A percentile compares a stretch with the other conserved stretches of the same genome.
phyloP scores from a whole-genome alignment of 2,888 invertebrate genomes.

The Trichogramma dendrolimi region DNA sequence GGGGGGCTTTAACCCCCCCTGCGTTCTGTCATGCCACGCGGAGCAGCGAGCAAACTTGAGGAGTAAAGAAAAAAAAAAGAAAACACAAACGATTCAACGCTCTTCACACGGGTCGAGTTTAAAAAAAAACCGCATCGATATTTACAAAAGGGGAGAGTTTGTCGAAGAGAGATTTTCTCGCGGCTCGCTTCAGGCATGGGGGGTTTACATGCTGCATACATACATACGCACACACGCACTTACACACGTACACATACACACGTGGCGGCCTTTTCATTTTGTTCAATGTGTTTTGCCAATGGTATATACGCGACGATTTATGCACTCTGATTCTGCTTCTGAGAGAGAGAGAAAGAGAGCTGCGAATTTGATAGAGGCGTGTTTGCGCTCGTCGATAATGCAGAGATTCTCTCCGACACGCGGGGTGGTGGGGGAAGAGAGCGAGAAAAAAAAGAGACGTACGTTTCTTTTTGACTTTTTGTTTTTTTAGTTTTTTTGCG shows the following conservation, averaged over 20 bases:
- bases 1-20: too few species aligned
- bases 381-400: too few species aligned
- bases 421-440: constrained; percentile 1
- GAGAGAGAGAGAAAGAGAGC: constrained; percentile 16
- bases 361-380: constrained; percentile 6
- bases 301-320: constrained; percentile 4
- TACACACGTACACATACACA: background rate
- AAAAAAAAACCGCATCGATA: too few species aligned
- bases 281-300: too few species aligned
- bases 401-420: background rate
- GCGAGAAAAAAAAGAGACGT: constrained; percentile 7
- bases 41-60: background rate
- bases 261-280: background rate
- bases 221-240: background rate
- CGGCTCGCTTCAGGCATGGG: too few species aligned
- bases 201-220: too few species aligned
- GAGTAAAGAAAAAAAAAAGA: background rate
- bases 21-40: background rate
- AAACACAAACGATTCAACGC: too few species aligned
- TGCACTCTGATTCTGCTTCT: constrained; percentile 15
- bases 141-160: too few species aligned
- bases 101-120: too few species aligned
- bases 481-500: constrained; percentile 1
- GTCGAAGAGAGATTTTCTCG: too few species aligned
- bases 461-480: constrained; percentile 6